phyloP scores from a whole-genome alignment of 1,140 invertebrate species.

The Leptoteleia sp. region DNA sequence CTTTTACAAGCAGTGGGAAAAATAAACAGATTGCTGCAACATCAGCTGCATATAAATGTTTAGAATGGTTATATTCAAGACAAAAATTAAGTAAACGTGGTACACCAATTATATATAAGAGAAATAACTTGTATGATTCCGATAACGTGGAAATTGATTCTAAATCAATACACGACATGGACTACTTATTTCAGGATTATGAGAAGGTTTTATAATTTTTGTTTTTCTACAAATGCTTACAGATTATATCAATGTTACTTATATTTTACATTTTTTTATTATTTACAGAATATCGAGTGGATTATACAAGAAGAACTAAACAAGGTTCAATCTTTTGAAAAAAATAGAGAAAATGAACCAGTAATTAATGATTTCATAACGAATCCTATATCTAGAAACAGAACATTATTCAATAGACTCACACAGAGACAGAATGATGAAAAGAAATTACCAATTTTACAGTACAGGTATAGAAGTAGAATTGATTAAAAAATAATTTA shows the following conservation, averaged over 20 bases:
- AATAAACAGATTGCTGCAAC: conserved; percentile 61
- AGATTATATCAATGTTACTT: too few relatives aligned
- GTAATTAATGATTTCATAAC: neutral
- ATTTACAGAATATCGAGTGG: conserved; percentile 42
- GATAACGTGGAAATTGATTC: conserved; percentile 37
- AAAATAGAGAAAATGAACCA: neutral
- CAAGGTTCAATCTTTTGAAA: neutral
- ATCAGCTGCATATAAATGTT: conserved; percentile 65
- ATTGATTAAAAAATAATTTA: too few relatives aligned
- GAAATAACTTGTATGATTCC: neutral
- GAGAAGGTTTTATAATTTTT: conserved; percentile 45
- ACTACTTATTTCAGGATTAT: conserved; percentile 56
- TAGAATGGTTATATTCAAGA: conserved; percentile 69
- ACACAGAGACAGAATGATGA: neutral
- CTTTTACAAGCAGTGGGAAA: conserved; percentile 53
- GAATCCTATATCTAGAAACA: conserved; percentile 15
- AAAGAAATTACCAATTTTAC: conserved; percentile 18
- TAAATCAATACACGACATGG: conserved; percentile 40
- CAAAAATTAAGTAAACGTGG: conserved; percentile 41
- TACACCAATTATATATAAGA: conserved; percentile 15
- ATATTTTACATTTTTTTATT: too few relatives aligned
- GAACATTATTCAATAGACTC: neutral
- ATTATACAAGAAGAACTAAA: conserved; percentile 12
- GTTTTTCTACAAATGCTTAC: too few relatives aligned
- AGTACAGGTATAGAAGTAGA: too few relatives aligned